phyloP scores from a whole-genome alignment of 2,113 vertebrate genomes.

The Takifugu bimaculatus region DNA sequence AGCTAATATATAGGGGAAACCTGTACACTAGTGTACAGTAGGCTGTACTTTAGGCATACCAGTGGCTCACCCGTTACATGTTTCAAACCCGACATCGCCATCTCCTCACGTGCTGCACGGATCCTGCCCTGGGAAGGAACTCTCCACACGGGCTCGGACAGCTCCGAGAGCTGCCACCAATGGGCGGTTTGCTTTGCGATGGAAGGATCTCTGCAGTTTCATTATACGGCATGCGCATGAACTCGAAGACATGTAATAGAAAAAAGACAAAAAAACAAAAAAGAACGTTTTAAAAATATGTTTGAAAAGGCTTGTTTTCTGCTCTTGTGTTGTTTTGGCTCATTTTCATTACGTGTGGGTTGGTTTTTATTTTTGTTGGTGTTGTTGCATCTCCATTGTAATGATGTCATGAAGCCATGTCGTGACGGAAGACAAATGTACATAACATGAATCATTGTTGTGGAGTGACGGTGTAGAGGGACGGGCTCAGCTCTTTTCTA shows the following conservation, averaged over 20 bases:
- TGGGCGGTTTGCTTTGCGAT: slow-evolving; percentile 51
- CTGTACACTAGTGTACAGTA: slow-evolving; percentile 68
- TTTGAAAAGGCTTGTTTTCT: slow-evolving; percentile 55
- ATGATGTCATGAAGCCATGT: slow-evolving; percentile 64
- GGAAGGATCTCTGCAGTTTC: slow-evolving; percentile 78
- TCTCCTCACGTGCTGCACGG: slow-evolving; percentile 43
- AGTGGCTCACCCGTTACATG: slow-evolving; percentile 73
- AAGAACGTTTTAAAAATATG: slow-evolving; percentile 32
- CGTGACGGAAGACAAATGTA: slow-evolving; percentile 74
- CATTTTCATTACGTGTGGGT: slow-evolving; percentile 14
- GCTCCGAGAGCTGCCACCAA: slow-evolving; percentile 58
- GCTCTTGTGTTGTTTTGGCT: slow-evolving; percentile 49
- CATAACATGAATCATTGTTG: slow-evolving; percentile 70
- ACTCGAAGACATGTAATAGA: slow-evolving; percentile 72
- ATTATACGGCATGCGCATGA: slow-evolving; percentile 74
- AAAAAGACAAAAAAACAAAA: slow-evolving; percentile 37
- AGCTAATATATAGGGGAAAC: slow-evolving; percentile 66
- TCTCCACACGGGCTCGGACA: slow-evolving; percentile 64
- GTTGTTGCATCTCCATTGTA: slow-evolving; percentile 71
- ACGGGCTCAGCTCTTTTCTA: slow-evolving; percentile 48
- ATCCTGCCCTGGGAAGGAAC: slow-evolving; percentile 55
- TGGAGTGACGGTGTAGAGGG: slow-evolving; percentile 47
- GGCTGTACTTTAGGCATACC: slow-evolving; percentile 67
- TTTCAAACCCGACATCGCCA: slow-evolving; percentile 60
- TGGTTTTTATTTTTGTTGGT: slow-evolving; percentile 65